Evolutionary conservation across 1,140 invertebrate species (phyloP), one percentile per base, ranked within the genome.

Genomic region (Pinna nobilis): DNA sequence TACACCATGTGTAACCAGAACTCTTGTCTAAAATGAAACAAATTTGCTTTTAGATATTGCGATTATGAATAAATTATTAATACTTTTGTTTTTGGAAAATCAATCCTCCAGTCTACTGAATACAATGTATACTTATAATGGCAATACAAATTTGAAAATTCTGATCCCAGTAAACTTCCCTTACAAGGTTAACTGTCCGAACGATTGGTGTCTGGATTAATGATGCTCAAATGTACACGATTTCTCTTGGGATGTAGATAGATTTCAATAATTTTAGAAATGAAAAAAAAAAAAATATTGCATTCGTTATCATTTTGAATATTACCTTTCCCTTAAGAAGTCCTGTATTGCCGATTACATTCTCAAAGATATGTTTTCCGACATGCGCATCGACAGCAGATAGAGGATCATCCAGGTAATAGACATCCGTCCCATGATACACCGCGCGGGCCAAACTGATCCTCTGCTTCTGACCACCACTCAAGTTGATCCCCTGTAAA

Each of bases 361-460:
- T 47, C 28, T 85, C 79, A 76, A 85, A 86, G 30, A 87, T 81
- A 65, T 84, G 78, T 73, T 83, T 83, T 0, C 89, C 84, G 28
- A 91, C 89, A 81, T 90, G 87, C 0, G 87, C 74, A 76, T 91
- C 90, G 1, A 91, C 87, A 44, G 90, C 91, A 74, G 85, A 86
- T 6, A 91, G 76, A 5, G 90, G 89, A 74, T 91, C 90, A 80
- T 95, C 94, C 35, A 95, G 79, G 1, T 94, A 89, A 82, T 94
- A 94, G 79, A 94, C 92, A 79, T 94, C 93, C 25, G 91, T 67
- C 70, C 90, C 79, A 41, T 64, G 78, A 71, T 90, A 91, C 2
- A 90, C 86, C 2, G 90, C 88, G 63, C 90, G 51, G 11, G 89
- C 90, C 30, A 91, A 70, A 72, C 84, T 85, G 5, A 91, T 83